Evolutionary conservation across 2,888 invertebrate species (phyloP), one percentile per base, ranked within the genome.

Genomic region (Amorpha juglandis): DNA sequence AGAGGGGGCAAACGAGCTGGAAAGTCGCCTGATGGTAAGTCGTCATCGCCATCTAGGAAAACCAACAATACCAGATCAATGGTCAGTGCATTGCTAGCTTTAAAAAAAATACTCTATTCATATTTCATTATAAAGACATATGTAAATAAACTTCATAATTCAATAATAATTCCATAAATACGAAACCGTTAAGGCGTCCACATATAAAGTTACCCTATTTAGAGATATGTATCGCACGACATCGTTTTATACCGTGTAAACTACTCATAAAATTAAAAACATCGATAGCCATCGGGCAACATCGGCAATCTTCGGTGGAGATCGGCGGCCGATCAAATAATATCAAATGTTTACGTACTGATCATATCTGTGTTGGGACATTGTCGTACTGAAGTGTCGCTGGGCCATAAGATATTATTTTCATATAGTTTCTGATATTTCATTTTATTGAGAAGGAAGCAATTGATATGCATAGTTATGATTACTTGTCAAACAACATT

Each of bases 261-360:
- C 78, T 78, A 80, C 74, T 78, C 79, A 82, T 86, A 81, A 86
- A 85, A 80, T 82, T 81, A 80, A 80, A 85, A 82, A 83, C 80
- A 80, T 71, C 63, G 88, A 88, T 88, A 85, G 73, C 66, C 74
- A 88, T 88, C 88, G 76, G 73, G 66, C 53, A 69, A 71, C 78
- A 78, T 82, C 82, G 80, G 75, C 77, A 78, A 84, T 85, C 88
- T 78, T 74, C 81, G 82, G 76, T 70, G 70, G 74, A 76, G 78
- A 86, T 87, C 86, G 79, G 74, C 71, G 67, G 71, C 66, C 77
- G 76, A 82, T 83, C 84, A 79, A 86, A 90, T 90, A 89, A 89
- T 87, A 82, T 84, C 77, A 80, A 74, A 79, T 79, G 84, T 90
- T 90, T 90, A 90, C 82, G 80, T 71, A 52, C 70, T 73, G 89